Evolutionary conservation across 2,113 vertebrate genomes (phyloP).

Genomic region (Chaetura pelagica): DNA sequence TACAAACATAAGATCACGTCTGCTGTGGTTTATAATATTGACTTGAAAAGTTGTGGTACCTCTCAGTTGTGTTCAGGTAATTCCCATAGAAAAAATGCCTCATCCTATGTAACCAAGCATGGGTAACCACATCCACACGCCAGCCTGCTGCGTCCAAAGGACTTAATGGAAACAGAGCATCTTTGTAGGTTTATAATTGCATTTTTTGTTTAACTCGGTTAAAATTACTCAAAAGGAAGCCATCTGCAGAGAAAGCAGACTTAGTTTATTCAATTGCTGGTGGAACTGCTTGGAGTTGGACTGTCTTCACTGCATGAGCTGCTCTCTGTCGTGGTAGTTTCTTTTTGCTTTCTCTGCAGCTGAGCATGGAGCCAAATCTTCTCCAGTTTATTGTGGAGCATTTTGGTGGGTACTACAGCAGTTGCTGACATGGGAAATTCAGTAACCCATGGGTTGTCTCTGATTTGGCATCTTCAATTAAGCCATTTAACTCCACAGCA

Average conservation of each 20-base stretch:
- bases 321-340: fast-evolving
- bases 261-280: background rate
- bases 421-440: background rate
- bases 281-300: background rate
- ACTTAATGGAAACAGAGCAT: background rate
- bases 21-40: background rate
- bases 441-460: background rate
- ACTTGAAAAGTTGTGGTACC: fast-evolving
- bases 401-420: background rate
- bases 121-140: no score
- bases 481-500: background rate
- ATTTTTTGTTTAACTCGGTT: background rate
- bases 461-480: background rate
- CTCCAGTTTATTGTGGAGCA: background rate
- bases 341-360: background rate
- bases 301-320: background rate
- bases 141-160: background rate
- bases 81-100: background rate
- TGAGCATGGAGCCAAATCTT: background rate
- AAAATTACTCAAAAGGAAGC: background rate
- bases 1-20: background rate
- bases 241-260: background rate
- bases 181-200: background rate
- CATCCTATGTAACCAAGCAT: background rate
- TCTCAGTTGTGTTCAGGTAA: background rate